Base-by-base conservation (phyloP, 2,888 invertebrate genomes). In the Hedya salicella region DNA sequence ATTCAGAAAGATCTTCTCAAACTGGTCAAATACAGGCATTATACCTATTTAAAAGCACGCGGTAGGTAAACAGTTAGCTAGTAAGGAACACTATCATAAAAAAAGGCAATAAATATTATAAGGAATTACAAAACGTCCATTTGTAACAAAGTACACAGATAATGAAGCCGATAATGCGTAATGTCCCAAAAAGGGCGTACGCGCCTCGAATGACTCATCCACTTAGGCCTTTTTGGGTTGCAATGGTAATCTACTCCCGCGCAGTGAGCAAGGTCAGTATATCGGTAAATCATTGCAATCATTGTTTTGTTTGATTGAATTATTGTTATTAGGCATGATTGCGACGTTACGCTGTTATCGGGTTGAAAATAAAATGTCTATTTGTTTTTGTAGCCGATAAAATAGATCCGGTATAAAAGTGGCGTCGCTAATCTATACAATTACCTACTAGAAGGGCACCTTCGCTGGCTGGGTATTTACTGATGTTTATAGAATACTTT, bases 311-410 rank as follows among this genome's bases (percentile, higher is more conserved):
- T 16, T 32, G 19, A 50, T 46, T 59, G 65, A 40, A 11, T 66
- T 61, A 66, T 66, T 54, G 66, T 60, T 66, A 54, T 54, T 60
- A 42, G 36, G 62, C 36, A 30, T 39, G 65, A 65, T 54, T 60
- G 46, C 30, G 59, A 32, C 16, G 8, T 17, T 53, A n/a, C 9
- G 14, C 32, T 36, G n/a, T 48, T 65, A 66, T 61, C 66, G 16
- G 39, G 17, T 60, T 59, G 32, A 2, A 6, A 19, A 48, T 46
- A 46, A 59, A 48, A 36, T 21, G 5, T 16, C n/a, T 46, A 13
- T 16, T 21, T 54, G 53, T 39, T 53, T 56, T 42, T 48, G 48
- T 21, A 11, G 4, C 14, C 19, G 54, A 14, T 56, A 30, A 30
- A 39, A 16, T 3, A 42, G n/a, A 16, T 13, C 14, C 16, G 42